Base-by-base conservation (phyloP, 2,888 invertebrate species). In the Polymixis flavicincta region DNA sequence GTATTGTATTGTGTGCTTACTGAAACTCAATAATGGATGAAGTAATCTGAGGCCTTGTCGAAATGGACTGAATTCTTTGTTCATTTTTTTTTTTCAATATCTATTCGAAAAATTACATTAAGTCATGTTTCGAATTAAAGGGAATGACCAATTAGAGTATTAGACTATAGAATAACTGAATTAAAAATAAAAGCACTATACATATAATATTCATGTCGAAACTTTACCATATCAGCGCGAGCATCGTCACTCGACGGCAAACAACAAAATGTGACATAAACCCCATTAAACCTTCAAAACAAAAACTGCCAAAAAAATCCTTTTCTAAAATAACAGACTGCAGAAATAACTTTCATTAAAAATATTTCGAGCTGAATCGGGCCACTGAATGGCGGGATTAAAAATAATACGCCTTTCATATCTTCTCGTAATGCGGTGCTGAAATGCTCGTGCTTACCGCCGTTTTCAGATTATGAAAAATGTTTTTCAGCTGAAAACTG, bases 401-500 rank as follows among this genome's bases (percentile, higher is more conserved):
- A 89, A 90, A 90, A 90, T 88, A 87, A 88, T 89, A 86, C 88
- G 83, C 82, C 84, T 88, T 88, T 89, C 87, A 89, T 88, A 88
- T 87, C 87, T 84, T 68, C 74, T 71, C 79, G 86, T 86, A 87
- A 87, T 86, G 86, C 86, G 77, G 84, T 74, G 82, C 78, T 87
- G 84, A 86, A 88, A 85, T 85, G 87, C 65, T 74, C 85, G 85
- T 87, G 85, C 86, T 86, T 85, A 83, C 85, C 84, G 82, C 85
- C 86, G 85, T 88, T 87, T 87, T 77, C 82, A 89, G 88, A 88
- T 90, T 92, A 92, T 91, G 91, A 92, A 89, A 91, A 90, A 90
- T 91, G 88, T 88, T 87, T 85, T 84, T 73, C 75, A 86, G 84
- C 76, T 83, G 83, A 83, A 88, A 87, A 75, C 83, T 84, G 81